Base-by-base conservation (phyloP, 2,888 invertebrate species). In the Hyposoter didymator region DNA sequence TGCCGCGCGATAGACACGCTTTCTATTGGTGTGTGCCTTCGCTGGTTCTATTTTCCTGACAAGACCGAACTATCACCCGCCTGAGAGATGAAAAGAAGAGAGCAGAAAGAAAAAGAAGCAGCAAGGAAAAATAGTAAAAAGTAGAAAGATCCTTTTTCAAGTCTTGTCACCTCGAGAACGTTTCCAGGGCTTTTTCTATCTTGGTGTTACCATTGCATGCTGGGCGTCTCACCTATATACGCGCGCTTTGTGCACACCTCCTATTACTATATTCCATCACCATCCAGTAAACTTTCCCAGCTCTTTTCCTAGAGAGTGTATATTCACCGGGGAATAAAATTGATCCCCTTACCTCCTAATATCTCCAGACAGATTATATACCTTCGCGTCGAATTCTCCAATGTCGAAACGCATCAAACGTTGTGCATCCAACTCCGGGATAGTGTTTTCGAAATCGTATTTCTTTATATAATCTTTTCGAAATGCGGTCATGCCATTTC, bases 111-210 rank as follows among this genome's bases (percentile, higher is more conserved):
- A 55, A 67, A 32, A 39, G 55, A 28, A 39, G 10, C 52, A 17
- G 35, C 64, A 64, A 22, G 28, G 43, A 43, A 55, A 64, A 82
- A 67, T 22, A 19, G 47, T 59, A 70, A 69, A 69, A 82, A 69
- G 72, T 67, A 49, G 69, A 28, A 76, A 47, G 82, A 78, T 73
- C 82, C 78, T 73, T 83, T 72, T 78, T 83, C 73, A 66, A 78
- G 78, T 78, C 82, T 78, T 78, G 82, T 78, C 82, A 78, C 78
- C 82, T 83, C 22, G 70, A 70, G 72, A 73, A 59, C 66, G 78
- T 78, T 83, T 55, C 66, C 78, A 67, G 22, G 59, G 72, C 47
- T 72, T 66, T 83, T 78, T 59, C 70, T 66, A 22, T 80, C 39
- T 39, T 39, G 47, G 59, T 82, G 69, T 75, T 69, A 43, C 47